Percentiles rank a stretch among this genome's conserved stretches.
These are phyloP conservation scores for Chionodraco myersi DNA, from an alignment of 2,113 vertebrate genomes.

Conservation along the genomic window DNA sequence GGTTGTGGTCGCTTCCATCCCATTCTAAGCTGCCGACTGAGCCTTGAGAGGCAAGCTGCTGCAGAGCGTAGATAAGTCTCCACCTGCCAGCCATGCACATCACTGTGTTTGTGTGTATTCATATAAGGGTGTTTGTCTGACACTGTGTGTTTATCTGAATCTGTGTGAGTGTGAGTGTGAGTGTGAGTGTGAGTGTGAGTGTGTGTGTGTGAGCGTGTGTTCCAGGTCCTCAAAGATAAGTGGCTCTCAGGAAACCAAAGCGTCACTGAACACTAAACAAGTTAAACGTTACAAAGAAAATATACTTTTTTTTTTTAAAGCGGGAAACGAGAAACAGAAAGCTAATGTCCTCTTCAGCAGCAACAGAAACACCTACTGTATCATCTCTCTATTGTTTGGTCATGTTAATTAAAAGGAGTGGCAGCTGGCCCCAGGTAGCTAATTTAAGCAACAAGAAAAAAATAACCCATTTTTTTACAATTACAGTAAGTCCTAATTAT, in stretches of 20 bases:
- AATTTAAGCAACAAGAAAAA: background rate
- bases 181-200: no score
- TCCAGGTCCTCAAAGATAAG: constrained; percentile 51
- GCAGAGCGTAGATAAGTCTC: constrained; percentile 69
- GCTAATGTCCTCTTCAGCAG: constrained; percentile 4
- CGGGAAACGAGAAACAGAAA: constrained; percentile 4
- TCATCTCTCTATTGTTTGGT: background rate
- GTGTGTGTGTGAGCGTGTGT: background rate
- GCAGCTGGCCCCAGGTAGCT: background rate
- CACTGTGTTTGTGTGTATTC: constrained; percentile 28
- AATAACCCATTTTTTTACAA: background rate
- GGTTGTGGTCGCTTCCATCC: constrained; percentile 30
- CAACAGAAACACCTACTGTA: background rate
- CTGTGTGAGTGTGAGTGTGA: constrained; percentile 10
- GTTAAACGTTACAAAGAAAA: constrained; percentile 35
- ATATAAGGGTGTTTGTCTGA: background rate
- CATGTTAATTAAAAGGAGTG: background rate
- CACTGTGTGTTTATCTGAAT: constrained; percentile 9
- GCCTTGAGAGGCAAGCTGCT: constrained; percentile 52
- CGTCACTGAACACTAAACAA: constrained; percentile 38
- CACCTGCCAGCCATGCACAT: constrained; percentile 67
- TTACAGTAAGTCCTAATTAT: background rate
- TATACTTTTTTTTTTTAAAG: constrained; percentile 6
- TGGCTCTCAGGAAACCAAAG: constrained; percentile 49
- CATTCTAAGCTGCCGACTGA: constrained; percentile 48